Conservation (phyloP, 2,113 vertebrate genomes). For the Chrysemys picta region DNA sequence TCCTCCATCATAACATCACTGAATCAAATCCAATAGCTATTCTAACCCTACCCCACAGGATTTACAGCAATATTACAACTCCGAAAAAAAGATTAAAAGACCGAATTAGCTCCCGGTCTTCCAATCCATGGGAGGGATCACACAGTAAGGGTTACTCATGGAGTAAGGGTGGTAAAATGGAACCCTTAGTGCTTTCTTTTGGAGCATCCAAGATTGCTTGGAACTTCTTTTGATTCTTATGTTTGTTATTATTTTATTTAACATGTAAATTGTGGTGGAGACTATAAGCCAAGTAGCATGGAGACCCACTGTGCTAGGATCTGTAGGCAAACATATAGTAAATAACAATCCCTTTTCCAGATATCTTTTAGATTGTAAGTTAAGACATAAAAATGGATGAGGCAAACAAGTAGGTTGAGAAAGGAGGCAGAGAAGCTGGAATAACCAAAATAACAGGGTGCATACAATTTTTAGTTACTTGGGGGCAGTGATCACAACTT, state of each 20-base stretch:
- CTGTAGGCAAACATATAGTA: background rate
- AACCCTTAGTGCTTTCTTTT: background rate
- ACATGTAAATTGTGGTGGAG: background rate
- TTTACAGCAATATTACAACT: background rate
- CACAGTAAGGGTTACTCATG: background rate
- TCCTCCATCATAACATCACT: background rate
- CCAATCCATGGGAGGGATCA: background rate
- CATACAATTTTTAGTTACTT: rapidly evolving
- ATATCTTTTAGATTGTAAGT: rapidly evolving
- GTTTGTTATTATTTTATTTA: background rate
- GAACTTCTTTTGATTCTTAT: background rate
- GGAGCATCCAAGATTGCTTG: background rate
- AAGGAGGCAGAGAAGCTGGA: background rate
- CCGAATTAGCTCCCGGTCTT: background rate
- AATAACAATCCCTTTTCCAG: rapidly evolving
- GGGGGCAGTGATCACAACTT: rapidly evolving
- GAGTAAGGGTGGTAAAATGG: background rate
- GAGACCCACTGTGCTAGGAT: rapidly evolving
- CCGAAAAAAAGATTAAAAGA: background rate
- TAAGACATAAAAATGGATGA: background rate
- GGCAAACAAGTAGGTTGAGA: background rate
- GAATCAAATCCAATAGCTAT: background rate
- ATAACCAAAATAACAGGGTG: background rate
- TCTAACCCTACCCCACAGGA: background rate
- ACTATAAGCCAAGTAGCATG: background rate